These are phyloP conservation scores for Drosophila obscura DNA, from an alignment of 1,140 invertebrate species.

Conservation along the genomic window DNA sequence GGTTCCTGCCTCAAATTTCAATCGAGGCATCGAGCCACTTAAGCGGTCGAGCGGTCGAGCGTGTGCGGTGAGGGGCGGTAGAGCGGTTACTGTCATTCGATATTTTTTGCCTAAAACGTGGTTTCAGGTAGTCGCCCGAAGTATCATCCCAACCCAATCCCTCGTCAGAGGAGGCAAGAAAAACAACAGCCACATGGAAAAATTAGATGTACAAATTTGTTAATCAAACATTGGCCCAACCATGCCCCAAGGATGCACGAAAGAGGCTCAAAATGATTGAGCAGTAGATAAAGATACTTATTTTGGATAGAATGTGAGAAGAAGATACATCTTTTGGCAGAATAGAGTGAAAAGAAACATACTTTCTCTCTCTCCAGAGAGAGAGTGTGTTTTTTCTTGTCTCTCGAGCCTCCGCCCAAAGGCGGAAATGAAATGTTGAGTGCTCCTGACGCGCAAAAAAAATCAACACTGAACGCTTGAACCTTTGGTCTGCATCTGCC, in stretches of 20 bases:
- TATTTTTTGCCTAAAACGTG: conserved; percentile 47
- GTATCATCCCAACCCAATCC: not conserved
- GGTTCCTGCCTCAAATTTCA: conserved; percentile 65
- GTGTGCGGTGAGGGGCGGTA: not conserved
- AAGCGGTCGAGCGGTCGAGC: conserved; percentile 25
- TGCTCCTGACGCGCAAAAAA: conserved; percentile 71
- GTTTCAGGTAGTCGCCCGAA: conserved; percentile 31
- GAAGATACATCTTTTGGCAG: too few species aligned
- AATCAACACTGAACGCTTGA: conserved; percentile 45
- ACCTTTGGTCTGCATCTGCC: too few species aligned
- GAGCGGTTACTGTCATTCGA: conserved; percentile 39
- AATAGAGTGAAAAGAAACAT: too few species aligned
- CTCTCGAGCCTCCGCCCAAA: conserved; percentile 41
- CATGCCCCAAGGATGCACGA: conserved; percentile 37
- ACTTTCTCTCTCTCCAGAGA: not conserved
- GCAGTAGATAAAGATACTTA: too few species aligned
- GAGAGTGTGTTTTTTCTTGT: not conserved
- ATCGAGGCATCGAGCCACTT: conserved; percentile 57
- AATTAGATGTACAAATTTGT: conserved; percentile 21
- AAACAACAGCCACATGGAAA: conserved; percentile 4
- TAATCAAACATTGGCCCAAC: conserved; percentile 64
- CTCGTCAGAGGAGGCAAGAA: conserved; percentile 3
- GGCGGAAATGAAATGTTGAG: conserved; percentile 36
- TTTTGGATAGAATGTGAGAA: too few species aligned
- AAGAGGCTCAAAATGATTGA: too few species aligned